Evolutionary conservation across 2,797 vertebrate species (phyloP), one percentile per base, ranked within the genome.

Genomic region (Pelochelys cantorii): DNA sequence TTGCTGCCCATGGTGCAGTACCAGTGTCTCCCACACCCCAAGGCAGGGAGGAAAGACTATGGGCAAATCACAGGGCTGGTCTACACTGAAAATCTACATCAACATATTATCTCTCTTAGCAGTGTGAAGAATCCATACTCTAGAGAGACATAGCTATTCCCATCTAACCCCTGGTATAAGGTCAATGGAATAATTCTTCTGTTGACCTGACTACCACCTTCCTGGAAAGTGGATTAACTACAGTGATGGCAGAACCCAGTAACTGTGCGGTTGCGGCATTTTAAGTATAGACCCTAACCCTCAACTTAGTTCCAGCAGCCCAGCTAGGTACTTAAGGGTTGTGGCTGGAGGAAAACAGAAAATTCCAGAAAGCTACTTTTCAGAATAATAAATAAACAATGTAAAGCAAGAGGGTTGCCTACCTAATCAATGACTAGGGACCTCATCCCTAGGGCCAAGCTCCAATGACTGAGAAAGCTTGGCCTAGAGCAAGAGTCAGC

Each of bases 391-490:
- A 62, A 54, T 59, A 1, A 11, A 0, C 52, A 90, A 55, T 31
- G 55, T 31, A 86, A 78, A 18, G 48, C 2, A 0, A 56, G 57
- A 59, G 57, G 57, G 25, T 27, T 25, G 27, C 57, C 23, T 75
- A 34, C 31, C n/a, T 68, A 34, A 17, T 8, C 31, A n/a, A n/a
- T n/a, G 31, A 7, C 18, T 29, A 29, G 31, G 62, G 53, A 15
- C 5, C 62, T n/a, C 65, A n/a, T 68, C 65, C 7, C 31, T n/a
- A 31, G 31, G 31, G 83, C 14, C 31, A n/a, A 18, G 18, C 10
- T 93, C 83, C 4, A 1, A 14, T 12, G 4, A 37, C 62, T 71
- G 54, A 15, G 68, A 81, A 20, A 0, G 0, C 62, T 65, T 88
- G 84, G 59, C 53, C 27, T 0, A 0, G 42, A 48, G 42, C 42